phyloP scores from a whole-genome alignment of 2,888 invertebrate species.

The Caenorhabditis panamensis region DNA sequence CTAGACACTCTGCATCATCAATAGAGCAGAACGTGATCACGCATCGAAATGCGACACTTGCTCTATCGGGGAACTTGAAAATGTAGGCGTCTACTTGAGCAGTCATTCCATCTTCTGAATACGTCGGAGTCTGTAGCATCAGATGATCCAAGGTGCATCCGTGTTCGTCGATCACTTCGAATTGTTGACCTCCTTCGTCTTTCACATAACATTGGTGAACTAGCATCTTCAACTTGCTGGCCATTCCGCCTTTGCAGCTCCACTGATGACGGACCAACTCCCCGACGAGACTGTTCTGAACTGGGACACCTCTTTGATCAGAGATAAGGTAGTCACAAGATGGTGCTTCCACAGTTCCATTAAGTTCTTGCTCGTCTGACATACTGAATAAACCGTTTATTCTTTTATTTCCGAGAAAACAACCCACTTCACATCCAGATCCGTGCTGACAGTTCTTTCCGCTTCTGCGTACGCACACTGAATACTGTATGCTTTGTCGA shows the following conservation, averaged over 20 bases:
- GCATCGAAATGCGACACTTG: conserved; percentile 74
- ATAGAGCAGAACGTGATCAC: conserved; percentile 74
- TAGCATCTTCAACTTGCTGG: conserved; percentile 55
- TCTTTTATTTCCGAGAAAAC: no score
- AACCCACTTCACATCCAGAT: conserved; percentile 76
- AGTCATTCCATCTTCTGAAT: conserved; percentile 63
- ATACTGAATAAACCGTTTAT: conserved; percentile 42
- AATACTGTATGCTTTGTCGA: conserved; percentile 79
- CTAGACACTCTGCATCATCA: conserved; percentile 72
- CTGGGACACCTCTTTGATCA: conserved; percentile 37
- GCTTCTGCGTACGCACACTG: conserved; percentile 78
- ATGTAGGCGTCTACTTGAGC: conserved; percentile 75
- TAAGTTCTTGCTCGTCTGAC: conserved; percentile 53
- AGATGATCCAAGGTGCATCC: conserved; percentile 75
- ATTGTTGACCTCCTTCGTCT: conserved; percentile 75
- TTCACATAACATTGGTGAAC: conserved; percentile 79
- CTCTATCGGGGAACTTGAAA: conserved; percentile 78
- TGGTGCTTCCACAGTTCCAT: conserved; percentile 65
- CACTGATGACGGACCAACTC: conserved; percentile 73
- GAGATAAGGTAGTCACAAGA: conserved; percentile 69
- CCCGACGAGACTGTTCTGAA: conserved; percentile 70
- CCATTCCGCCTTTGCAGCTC: conserved; percentile 65
- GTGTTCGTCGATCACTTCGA: conserved; percentile 73
- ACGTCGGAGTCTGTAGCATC: conserved; percentile 76
- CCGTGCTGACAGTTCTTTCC: conserved; percentile 73